Evolutionary conservation across 2,797 vertebrate genomes (phyloP), one percentile per base, ranked within the genome.

Genomic region (Pangasius krempfi): DNA sequence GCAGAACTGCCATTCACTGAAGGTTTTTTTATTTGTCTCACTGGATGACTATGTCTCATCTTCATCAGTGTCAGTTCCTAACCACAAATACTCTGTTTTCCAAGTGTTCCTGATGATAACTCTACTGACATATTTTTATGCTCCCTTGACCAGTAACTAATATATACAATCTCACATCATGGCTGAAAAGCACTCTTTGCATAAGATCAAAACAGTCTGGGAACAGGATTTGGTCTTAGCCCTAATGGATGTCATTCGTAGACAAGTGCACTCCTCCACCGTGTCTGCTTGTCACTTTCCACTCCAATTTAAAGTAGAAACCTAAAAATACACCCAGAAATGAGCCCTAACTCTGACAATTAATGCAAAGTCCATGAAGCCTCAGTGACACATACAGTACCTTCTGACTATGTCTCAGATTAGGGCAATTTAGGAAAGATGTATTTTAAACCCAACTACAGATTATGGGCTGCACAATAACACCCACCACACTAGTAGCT

Each of bases 201-300:
- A 64, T 50, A 64, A 83, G 14, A 64, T 83, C 13, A 44, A 83
- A 64, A 30, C 40, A n/a, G 25, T 30, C 18, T 64, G 40, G 40
- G 58, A 83, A 83, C 25, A 83, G 81, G 58, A 62, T 27, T 16
- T 62, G 22, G 80, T 44, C 44, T 84, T 30, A 66, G 40, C 44
- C 16, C 9, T 68, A 50, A 30, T 68, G 44, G 44, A 68, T 84
- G 44, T 4, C 60, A 66, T 50, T 50, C 27, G 13, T 33, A 64
- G 82, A 66, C 62, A 50, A 50, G 40, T 52, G 44, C 56, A 62
- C 54, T 76, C 85, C 72, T 86, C 56, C 37, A 79, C 56, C 58
- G 64, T 60, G 73, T 75, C 85, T 33, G 44, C 16, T 30, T 84
- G 62, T 84, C 82, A 68, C 27, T 66, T n/a, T 84, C 27, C 47